Evolutionary conservation across 2,888 invertebrate genomes (phyloP).

Genomic region (Lepidocyrtoides sp.): DNA sequence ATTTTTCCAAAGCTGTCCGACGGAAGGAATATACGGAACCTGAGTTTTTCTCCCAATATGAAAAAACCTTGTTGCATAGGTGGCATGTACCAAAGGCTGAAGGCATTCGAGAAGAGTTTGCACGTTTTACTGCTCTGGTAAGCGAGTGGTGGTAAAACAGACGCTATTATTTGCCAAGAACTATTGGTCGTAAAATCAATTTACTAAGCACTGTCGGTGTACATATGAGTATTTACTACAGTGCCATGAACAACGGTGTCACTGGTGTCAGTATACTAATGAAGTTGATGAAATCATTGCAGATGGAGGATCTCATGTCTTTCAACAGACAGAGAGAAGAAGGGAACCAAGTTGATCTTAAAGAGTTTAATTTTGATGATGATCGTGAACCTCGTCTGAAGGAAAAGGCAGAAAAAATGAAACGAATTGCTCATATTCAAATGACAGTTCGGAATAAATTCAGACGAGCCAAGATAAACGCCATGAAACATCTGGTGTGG

Average conservation of each 20-base stretch:
- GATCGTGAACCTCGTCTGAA: slow-evolving; percentile 79
- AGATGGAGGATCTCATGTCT: slow-evolving; percentile 81
- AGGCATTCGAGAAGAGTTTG: slow-evolving; percentile 54
- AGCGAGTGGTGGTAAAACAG: too few species aligned
- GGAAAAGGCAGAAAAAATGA: slow-evolving; percentile 77
- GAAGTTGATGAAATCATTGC: neutral
- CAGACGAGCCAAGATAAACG: slow-evolving; percentile 77
- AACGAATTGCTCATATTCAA: slow-evolving; percentile 73
- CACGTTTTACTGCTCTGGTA: slow-evolving; percentile 59
- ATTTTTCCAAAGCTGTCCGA: slow-evolving; percentile 37
- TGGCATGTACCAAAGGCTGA: slow-evolving; percentile 72
- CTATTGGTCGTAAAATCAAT: too few species aligned
- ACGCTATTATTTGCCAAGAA: too few species aligned
- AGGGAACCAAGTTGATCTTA: slow-evolving; percentile 69
- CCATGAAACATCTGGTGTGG: slow-evolving; percentile 82
- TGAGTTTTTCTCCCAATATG: slow-evolving; percentile 75
- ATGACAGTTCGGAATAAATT: slow-evolving; percentile 80
- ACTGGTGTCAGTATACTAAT: too few species aligned
- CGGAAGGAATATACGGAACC: slow-evolving; percentile 69
- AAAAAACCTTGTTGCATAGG: slow-evolving; percentile 63
- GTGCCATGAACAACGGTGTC: too few species aligned
- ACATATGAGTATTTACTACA: neutral
- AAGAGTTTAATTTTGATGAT: slow-evolving; percentile 82
- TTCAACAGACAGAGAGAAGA: slow-evolving; percentile 78
- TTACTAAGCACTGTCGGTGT: too few species aligned